phyloP scores from a whole-genome alignment of 2,888 invertebrate species.

The Choreutis nemorana region DNA sequence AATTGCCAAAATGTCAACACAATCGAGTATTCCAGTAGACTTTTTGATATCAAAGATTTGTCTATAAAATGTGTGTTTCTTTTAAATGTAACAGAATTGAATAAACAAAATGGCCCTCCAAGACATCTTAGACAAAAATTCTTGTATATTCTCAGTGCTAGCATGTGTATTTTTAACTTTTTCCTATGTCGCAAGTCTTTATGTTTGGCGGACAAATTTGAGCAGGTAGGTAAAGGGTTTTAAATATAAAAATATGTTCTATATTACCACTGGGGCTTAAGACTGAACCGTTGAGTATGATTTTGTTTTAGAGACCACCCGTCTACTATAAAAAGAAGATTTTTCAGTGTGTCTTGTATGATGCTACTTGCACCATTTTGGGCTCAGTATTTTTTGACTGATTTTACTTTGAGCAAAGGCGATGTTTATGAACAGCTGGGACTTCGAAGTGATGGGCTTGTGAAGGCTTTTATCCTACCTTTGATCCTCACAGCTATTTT shows the following conservation, averaged over 20 bases:
- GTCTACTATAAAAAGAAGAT: constrained; percentile 84
- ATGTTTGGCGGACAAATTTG: constrained; percentile 83
- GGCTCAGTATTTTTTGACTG: constrained; percentile 75
- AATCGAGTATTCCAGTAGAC: too few relatives aligned
- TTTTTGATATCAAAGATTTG: too few relatives aligned
- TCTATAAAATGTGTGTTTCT: constrained; percentile 6
- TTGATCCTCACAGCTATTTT: constrained; percentile 80
- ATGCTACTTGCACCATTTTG: constrained; percentile 82
- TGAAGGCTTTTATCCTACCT: constrained; percentile 77
- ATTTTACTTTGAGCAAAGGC: constrained; percentile 66
- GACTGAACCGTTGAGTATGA: constrained; percentile 1
- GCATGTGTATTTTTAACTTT: constrained; percentile 81
- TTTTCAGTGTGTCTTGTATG: constrained; percentile 84
- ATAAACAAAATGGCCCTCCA: constrained; percentile 5
- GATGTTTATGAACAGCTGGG: constrained; percentile 78
- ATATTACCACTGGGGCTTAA: background rate
- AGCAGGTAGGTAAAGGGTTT: constrained; percentile 65
- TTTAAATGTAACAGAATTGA: background rate
- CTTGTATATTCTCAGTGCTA: constrained; percentile 69
- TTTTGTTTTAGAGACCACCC: constrained; percentile 82
- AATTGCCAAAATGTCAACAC: too few relatives aligned
- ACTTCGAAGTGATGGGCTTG: constrained; percentile 74
- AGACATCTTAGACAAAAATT: constrained; percentile 25
- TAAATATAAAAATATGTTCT: background rate
- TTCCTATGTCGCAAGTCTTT: constrained; percentile 86